phyloP scores from a whole-genome alignment of 2,113 vertebrate species.

The Passer domesticus region DNA sequence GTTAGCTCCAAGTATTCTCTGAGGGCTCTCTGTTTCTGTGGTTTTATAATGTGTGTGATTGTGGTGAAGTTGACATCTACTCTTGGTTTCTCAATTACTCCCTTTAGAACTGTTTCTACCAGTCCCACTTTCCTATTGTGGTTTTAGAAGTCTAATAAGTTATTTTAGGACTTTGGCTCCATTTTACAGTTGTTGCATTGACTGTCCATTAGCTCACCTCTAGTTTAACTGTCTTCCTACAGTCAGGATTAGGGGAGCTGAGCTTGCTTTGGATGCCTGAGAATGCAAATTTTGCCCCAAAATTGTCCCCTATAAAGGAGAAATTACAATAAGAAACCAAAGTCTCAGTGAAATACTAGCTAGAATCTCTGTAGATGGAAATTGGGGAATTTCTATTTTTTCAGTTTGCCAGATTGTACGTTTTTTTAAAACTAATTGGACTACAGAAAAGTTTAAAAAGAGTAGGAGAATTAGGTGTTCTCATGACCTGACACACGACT shows the following conservation, averaged over 20 bases:
- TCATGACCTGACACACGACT: neutral
- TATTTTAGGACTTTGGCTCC: neutral
- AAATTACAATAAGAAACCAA: neutral
- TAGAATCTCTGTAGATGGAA: neutral
- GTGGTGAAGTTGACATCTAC: neutral
- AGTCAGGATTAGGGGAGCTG: neutral
- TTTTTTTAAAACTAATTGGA: neutral
- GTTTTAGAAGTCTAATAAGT: neutral
- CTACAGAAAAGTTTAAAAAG: neutral
- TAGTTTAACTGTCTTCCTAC: neutral
- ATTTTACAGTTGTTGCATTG: neutral
- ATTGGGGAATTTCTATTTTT: neutral
- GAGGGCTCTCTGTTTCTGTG: neutral
- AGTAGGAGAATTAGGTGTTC: neutral
- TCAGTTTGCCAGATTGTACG: neutral
- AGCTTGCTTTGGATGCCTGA: neutral
- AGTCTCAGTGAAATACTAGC: neutral
- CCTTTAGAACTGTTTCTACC: neutral
- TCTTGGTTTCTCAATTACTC: neutral
- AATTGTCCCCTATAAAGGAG: neutral
- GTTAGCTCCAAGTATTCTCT: conserved; percentile 30
- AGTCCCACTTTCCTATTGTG: neutral
- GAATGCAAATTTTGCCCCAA: neutral
- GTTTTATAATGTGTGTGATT: neutral
- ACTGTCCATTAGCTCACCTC: neutral